Evolutionary conservation across 2,888 invertebrate species (phyloP), one percentile per base, ranked within the genome.

Genomic region (Chrysomela aeneicollis): DNA sequence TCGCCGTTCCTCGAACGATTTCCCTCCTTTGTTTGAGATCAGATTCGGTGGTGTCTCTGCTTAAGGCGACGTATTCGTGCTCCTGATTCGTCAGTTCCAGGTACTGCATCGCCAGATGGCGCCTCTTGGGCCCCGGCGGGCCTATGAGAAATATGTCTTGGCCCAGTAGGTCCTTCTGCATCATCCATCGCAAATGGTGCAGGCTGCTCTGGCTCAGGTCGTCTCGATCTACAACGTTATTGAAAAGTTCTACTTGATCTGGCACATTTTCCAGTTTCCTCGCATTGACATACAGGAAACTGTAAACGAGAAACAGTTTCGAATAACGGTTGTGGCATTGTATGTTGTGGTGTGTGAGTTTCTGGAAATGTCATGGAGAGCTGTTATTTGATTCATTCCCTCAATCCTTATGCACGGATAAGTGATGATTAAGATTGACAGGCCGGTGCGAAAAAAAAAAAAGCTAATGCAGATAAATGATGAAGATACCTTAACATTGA

Each of bases 121-220:
- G 85, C 74, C 94, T 88, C 63, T 88, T 85, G 0, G 93, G 90
- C 0, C 98, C 98, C 6, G 98, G 98, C 22, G 91, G 88, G 0
- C 98, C 98, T 64, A 98, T 88, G 35, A 98, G 85, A 81, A 98
- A 98, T 84, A 98, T 94, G 79, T 98, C 98, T 82, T 98, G 98
- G 0, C 93, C 92, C 2, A 98, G 84, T 21, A 89, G 79, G 82
- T 98, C 97, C 81, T 98, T 98, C 80, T 98, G 97, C 85, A 97
- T 88, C 89, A 98, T 95, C 98, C 98, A 98, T 87, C 93, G 87
- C 73, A 98, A 83, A 80, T 96, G 93, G 67, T 90, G 87, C 4
- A 95, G 82, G 0, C 89, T 87, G 64, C 90, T 90, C 83, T 95
- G 95, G 17, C 88, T 87, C 59, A 89, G 77, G 57, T 86, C 82